phyloP scores from a whole-genome alignment of 1,140 invertebrate genomes.

The Eulimnadia texana region DNA sequence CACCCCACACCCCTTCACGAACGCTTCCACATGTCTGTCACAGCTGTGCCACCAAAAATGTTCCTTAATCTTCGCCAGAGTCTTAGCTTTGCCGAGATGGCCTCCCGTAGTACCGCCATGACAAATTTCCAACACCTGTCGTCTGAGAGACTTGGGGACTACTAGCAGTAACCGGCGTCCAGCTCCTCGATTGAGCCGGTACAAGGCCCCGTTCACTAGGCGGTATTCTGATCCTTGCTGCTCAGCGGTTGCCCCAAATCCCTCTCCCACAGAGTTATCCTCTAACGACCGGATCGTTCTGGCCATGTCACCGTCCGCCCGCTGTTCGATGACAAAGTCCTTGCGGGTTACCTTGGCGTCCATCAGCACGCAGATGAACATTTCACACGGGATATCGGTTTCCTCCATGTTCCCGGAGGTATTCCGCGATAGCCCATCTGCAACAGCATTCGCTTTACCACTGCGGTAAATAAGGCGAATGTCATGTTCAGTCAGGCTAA shows the following conservation, averaged over 20 bases:
- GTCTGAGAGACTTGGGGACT: constrained; percentile 6
- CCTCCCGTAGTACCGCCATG: constrained; percentile 19
- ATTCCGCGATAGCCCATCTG: constrained; percentile 19
- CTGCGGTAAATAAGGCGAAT: constrained; percentile 21
- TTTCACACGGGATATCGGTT: neutral
- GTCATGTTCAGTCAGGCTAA: constrained; percentile 21
- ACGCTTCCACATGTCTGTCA: constrained; percentile 12
- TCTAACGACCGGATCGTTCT: neutral
- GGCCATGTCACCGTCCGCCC: neutral
- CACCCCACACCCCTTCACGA: constrained; percentile 17
- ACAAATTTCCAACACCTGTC: constrained; percentile 8
- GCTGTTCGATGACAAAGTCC: neutral
- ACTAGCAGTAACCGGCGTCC: constrained; percentile 15
- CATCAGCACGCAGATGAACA: neutral
- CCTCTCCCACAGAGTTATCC: neutral
- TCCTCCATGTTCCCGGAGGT: neutral
- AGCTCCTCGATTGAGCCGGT: neutral
- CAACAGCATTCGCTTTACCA: constrained; percentile 20
- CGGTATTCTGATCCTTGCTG: too few relatives aligned
- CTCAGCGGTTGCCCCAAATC: neutral
- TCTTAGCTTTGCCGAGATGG: constrained; percentile 21
- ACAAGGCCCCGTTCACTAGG: neutral
- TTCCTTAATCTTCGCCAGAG: constrained; percentile 12
- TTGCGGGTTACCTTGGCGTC: neutral
- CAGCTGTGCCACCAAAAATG: constrained; percentile 21